phyloP scores from a whole-genome alignment of 2,113 vertebrate genomes.

The Colistium nudipinnis region DNA sequence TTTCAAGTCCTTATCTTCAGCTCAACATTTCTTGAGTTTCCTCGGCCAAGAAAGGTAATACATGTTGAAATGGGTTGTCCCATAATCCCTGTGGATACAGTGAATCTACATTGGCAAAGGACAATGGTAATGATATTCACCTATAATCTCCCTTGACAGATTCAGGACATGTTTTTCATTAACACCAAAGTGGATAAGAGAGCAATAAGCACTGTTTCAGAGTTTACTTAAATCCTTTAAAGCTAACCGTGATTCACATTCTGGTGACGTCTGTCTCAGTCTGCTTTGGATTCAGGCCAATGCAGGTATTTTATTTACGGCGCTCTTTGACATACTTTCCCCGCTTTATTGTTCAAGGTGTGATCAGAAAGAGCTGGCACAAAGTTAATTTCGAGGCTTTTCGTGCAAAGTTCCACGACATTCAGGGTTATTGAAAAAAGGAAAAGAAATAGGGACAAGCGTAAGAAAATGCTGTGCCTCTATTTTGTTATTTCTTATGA shows the following conservation, averaged over 20 bases:
- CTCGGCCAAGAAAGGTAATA: conserved; percentile 67
- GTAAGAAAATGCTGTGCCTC: background rate
- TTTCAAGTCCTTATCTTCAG: conserved; percentile 67
- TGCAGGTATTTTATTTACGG: conserved; percentile 69
- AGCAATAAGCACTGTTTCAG: conserved; percentile 90
- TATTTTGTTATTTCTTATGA: conserved; percentile 18
- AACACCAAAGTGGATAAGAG: conserved; percentile 91
- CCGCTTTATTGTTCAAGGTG: conserved; percentile 50
- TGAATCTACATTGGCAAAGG: conserved; percentile 88
- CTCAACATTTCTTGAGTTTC: conserved; percentile 68
- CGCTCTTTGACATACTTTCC: conserved; percentile 61
- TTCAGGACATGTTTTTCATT: conserved; percentile 97
- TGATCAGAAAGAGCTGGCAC: conserved; percentile 28
- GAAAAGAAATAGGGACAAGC: background rate
- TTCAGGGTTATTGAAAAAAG: conserved; percentile 12
- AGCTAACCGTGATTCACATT: conserved; percentile 84
- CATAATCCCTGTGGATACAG: conserved; percentile 79
- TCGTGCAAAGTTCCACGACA: conserved; percentile 33
- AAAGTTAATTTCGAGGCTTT: conserved; percentile 45
- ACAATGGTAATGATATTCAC: conserved; percentile 93
- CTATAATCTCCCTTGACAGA: conserved; percentile 91
- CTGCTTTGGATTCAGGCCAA: conserved; percentile 69
- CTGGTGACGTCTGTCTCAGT: conserved; percentile 65
- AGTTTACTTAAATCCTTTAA: conserved; percentile 89
- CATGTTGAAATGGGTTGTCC: conserved; percentile 67